Conservation (phyloP, 1,140 invertebrate species). For the Drosophila kohkoa region DNA sequence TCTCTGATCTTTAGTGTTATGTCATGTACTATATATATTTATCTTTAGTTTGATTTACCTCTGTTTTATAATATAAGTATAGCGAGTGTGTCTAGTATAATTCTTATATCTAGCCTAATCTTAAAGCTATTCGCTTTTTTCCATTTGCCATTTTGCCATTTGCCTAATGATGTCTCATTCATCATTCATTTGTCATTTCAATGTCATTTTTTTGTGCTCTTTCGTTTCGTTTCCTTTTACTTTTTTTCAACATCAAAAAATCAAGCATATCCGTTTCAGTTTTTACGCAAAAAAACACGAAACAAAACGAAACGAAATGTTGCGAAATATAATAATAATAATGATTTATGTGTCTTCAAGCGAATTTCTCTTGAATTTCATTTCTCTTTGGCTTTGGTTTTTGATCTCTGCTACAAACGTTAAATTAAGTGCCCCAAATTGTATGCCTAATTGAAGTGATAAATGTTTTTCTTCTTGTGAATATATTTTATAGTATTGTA, state of each 20-base stretch:
- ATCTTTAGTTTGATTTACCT: constrained; percentile 2
- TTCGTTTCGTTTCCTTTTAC: background rate
- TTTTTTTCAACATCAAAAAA: constrained; percentile 17
- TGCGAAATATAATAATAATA: constrained; percentile 19
- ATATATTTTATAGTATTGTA: constrained; percentile 4
- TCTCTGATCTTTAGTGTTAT: constrained; percentile 6
- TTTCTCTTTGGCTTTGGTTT: constrained; percentile 40
- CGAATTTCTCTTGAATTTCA: constrained; percentile 34
- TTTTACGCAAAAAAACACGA: constrained; percentile 7
- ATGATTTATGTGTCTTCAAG: constrained; percentile 35
- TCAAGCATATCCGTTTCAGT: constrained; percentile 32
- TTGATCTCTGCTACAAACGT: background rate
- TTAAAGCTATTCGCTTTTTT: constrained; percentile 27
- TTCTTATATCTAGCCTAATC: constrained; percentile 25
- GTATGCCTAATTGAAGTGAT: constrained; percentile 8
- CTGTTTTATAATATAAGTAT: constrained; percentile 32
- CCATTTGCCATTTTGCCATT: constrained; percentile 13
- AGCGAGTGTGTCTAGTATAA: constrained; percentile 24
- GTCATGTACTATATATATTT: constrained; percentile 4
- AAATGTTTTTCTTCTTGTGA: constrained; percentile 1
- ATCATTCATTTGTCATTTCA: constrained; percentile 47
- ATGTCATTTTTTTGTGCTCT: constrained; percentile 17
- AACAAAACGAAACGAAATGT: constrained; percentile 12
- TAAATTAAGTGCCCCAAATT: constrained; percentile 22
- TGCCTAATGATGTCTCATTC: constrained; percentile 46